A percentile compares a stretch with the other conserved stretches of the same genome.
Conservation (phyloP, 2,113 vertebrate genomes). For the Rhegmatorhina hoffmannsi region DNA sequence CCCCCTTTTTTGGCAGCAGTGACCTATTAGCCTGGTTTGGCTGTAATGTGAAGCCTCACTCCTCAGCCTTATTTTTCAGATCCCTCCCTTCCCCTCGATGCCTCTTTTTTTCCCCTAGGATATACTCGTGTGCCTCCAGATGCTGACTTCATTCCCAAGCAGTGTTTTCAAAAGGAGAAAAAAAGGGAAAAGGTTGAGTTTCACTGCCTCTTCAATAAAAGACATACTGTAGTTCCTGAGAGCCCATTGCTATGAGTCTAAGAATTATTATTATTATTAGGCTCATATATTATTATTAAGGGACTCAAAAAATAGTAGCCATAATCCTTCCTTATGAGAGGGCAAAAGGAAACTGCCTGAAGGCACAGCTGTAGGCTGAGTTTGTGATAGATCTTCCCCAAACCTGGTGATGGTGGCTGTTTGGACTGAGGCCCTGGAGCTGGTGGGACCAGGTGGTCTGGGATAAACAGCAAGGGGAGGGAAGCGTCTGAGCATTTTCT, state of each 20-base stretch:
- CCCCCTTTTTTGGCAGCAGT: conserved; percentile 27
- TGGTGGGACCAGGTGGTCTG: neutral
- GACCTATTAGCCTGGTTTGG: conserved; percentile 50
- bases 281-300: neutral
- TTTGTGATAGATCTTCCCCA: neutral
- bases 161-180: neutral
- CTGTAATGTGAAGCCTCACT: conserved; percentile 42
- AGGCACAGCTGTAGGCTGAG: neutral
- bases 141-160: neutral
- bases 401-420: fast-evolving
- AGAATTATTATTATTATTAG: neutral
- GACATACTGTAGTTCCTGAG: neutral
- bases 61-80: conserved; percentile 34
- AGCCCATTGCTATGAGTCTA: neutral
- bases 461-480: neutral
- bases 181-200: neutral
- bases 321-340: neutral
- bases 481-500: neutral
- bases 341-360: neutral
- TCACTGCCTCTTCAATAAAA: neutral
- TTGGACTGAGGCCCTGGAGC: neutral
- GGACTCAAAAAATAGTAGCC: neutral
- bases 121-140: neutral
- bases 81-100: conserved; percentile 3
- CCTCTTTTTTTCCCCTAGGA: neutral